Evolutionary conservation across 2,888 invertebrate species (phyloP).

Genomic region (Stenodera caucasica): DNA sequence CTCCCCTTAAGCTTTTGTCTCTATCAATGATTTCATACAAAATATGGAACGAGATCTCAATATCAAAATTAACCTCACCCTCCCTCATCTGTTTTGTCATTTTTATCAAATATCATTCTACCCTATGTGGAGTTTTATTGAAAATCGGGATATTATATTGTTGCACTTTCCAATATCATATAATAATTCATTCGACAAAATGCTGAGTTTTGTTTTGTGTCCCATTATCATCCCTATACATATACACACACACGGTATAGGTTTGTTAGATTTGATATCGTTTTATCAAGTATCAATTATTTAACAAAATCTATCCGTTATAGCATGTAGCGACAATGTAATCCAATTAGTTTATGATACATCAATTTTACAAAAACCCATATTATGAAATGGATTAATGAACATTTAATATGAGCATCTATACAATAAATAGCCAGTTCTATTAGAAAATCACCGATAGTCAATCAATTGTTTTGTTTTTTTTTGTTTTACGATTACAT

Average conservation of each 20-base stretch:
- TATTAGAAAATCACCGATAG: too few relatives aligned
- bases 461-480: too few relatives aligned
- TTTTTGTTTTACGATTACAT: conserved; percentile 11
- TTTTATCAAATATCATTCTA: too few relatives aligned
- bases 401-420: neutral
- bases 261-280: conserved; percentile 35
- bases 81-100: conserved; percentile 4
- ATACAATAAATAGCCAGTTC: neutral
- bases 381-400: conserved; percentile 8
- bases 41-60: conserved; percentile 26
- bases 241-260: conserved; percentile 2
- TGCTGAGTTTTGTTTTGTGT: conserved; percentile 26
- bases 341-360: conserved; percentile 12
- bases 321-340: neutral
- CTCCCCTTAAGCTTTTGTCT: neutral
- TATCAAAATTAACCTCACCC: conserved; percentile 21
- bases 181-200: conserved; percentile 26
- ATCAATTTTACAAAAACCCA: conserved; percentile 11
- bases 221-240: conserved; percentile 12
- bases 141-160: conserved; percentile 19
- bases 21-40: neutral
- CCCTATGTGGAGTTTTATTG: too few relatives aligned
- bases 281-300: conserved; percentile 39
- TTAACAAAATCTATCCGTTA: conserved; percentile 34
- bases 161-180: conserved; percentile 26